Evolutionary conservation across 2,888 invertebrate species (phyloP).

Genomic region (Melinaea marsaeus): DNA sequence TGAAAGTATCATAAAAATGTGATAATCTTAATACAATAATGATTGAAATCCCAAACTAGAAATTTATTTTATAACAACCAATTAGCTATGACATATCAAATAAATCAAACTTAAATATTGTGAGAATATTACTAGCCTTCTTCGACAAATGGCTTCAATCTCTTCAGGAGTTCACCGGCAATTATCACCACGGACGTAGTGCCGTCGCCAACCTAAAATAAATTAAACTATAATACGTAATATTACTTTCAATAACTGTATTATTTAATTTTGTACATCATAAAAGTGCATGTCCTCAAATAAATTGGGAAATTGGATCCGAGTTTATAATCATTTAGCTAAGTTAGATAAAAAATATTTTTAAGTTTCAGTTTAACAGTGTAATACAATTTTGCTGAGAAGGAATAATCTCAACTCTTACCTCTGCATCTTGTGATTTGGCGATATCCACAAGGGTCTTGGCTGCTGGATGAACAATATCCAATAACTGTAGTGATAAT

Average conservation of each 20-base stretch:
- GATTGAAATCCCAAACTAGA: too few species aligned
- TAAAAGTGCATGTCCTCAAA: constrained; percentile 42
- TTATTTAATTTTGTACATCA: constrained; percentile 19
- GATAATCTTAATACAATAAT: too few species aligned
- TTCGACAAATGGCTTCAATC: constrained; percentile 96
- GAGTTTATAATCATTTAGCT: constrained; percentile 55
- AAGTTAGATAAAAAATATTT: too few species aligned
- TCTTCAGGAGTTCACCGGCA: constrained; percentile 96
- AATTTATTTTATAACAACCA: neutral
- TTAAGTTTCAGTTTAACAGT: neutral
- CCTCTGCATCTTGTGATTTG: constrained; percentile 99
- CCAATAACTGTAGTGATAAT: constrained; percentile 80
- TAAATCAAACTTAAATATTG: neutral
- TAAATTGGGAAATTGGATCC: constrained; percentile 64
- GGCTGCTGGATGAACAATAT: constrained; percentile 98
- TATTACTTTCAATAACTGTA: neutral
- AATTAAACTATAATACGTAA: neutral
- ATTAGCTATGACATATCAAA: neutral
- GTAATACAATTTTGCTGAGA: neutral
- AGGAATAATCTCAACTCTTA: constrained; percentile 46
- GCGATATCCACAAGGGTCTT: constrained; percentile 99
- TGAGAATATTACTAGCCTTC: constrained; percentile 79
- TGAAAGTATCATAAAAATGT: too few species aligned
- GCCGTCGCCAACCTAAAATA: constrained; percentile 94
- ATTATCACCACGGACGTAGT: constrained; percentile 98